These are phyloP conservation scores for Drosophila pseudoananassae DNA, from an alignment of 1,140 invertebrate species.

Conservation along the genomic window DNA sequence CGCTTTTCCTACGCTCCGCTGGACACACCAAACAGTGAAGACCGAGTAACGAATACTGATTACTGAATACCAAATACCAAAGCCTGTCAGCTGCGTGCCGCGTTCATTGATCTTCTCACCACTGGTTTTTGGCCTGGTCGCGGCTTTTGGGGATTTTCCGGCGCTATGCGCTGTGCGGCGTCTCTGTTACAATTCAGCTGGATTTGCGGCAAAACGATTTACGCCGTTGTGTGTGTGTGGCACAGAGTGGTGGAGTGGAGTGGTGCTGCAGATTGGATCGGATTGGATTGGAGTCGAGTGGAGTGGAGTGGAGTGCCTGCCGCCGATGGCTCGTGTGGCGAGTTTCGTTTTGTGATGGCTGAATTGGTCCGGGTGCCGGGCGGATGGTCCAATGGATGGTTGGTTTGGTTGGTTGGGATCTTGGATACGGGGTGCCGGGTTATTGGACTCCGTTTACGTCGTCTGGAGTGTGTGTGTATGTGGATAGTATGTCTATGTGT, in stretches of 20 bases:
- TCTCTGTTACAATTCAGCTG: slow-evolving; percentile 64
- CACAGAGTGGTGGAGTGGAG: slow-evolving; percentile 24
- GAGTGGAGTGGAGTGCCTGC: slow-evolving; percentile 62
- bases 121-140: slow-evolving; percentile 51
- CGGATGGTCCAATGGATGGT: slow-evolving; percentile 6
- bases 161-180: slow-evolving; percentile 7
- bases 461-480: slow-evolving; percentile 4
- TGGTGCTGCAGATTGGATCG: slow-evolving; percentile 43
- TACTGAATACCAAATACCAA: slow-evolving; percentile 49
- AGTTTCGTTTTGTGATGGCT: slow-evolving; percentile 48
- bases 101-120: slow-evolving; percentile 75
- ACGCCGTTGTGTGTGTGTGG: slow-evolving; percentile 8
- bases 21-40: slow-evolving; percentile 40
- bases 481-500: slow-evolving; percentile 14
- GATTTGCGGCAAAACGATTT: slow-evolving; percentile 22
- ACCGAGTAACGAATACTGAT: slow-evolving; percentile 22
- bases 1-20: slow-evolving; percentile 66
- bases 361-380: slow-evolving; percentile 45
- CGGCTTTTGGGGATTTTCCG: slow-evolving; percentile 58
- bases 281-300: slow-evolving; percentile 4
- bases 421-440: slow-evolving; percentile 33
- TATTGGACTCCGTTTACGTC: slow-evolving; percentile 66
- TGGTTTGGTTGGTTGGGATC: slow-evolving; percentile 4
- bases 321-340: slow-evolving; percentile 79
- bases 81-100: slow-evolving; percentile 70